These are phyloP conservation scores for Cataglyphis hispanica DNA, from an alignment of 1,140 invertebrate species.

Conservation along the genomic window DNA sequence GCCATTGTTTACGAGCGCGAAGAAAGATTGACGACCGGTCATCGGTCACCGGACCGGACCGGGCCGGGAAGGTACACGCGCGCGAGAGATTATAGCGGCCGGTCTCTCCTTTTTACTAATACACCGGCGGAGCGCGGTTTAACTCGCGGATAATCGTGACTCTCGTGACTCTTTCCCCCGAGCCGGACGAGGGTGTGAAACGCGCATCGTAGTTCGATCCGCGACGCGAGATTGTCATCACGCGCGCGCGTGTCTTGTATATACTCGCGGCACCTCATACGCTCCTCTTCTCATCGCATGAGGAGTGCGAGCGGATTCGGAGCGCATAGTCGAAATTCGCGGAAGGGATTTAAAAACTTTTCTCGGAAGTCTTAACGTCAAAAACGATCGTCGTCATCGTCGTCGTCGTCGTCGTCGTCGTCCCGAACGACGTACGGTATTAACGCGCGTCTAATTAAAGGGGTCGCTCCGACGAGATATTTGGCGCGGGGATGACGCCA, in stretches of 20 bases:
- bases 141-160: too few species aligned
- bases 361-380: slow-evolving; percentile 21
- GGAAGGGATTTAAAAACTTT: slow-evolving; percentile 44
- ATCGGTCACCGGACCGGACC: background rate
- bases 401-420: background rate
- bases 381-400: background rate
- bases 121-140: too few species aligned
- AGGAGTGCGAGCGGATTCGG: too few species aligned
- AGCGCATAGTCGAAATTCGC: background rate
- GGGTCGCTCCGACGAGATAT: slow-evolving; percentile 40
- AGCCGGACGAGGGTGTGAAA: slow-evolving; percentile 68
- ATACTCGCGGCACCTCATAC: slow-evolving; percentile 53
- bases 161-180: background rate
- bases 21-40: slow-evolving; percentile 28
- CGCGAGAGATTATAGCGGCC: too few species aligned
- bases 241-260: slow-evolving; percentile 51
- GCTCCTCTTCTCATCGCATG: background rate
- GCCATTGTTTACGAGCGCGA: slow-evolving; percentile 46
- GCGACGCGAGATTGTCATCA: slow-evolving; percentile 58
- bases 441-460: slow-evolving; percentile 36
- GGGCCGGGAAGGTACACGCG: background rate
- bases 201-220: slow-evolving; percentile 73
- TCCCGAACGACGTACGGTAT: background rate
- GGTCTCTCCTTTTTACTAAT: too few species aligned
- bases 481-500: slow-evolving; percentile 53